Conservation (phyloP, 2,888 invertebrate genomes). For the Megaustenia siamemsis region DNA sequence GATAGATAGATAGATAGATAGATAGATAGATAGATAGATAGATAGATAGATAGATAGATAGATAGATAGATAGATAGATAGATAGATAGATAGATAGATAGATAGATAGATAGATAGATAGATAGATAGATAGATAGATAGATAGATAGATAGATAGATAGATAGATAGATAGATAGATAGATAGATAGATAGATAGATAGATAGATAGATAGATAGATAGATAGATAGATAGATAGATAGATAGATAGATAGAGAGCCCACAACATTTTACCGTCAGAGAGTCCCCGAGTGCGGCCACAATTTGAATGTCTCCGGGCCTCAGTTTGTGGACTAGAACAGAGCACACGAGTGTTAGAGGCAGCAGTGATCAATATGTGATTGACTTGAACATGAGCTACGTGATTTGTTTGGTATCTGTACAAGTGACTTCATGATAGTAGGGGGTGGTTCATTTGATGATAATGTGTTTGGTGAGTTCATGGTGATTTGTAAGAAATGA, state of each 20-base stretch:
- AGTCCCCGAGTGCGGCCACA: constrained; percentile 73
- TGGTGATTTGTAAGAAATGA: no score
- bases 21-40: constrained; percentile 22
- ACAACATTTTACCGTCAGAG: constrained; percentile 66
- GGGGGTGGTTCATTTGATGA: no score
- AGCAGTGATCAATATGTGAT: no score
- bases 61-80: constrained; percentile 22
- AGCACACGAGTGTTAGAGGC: constrained; percentile 50
- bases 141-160: constrained; percentile 20
- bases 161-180: not conserved
- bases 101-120: constrained; percentile 19
- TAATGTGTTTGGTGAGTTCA: no score
- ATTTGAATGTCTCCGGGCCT: constrained; percentile 70
- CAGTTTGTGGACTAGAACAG: constrained; percentile 66
- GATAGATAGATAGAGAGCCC: constrained; percentile 43
- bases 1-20: constrained; percentile 10
- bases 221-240: not conserved
- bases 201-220: constrained; percentile 3
- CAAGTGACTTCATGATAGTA: no score
- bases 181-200: constrained; percentile 5
- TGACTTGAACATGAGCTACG: no score
- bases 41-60: constrained; percentile 22
- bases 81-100: constrained; percentile 22
- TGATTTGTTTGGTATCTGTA: no score
- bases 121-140: constrained; percentile 19